A percentile compares a stretch with the other conserved stretches of the same genome.
Evolutionary conservation across 2,888 invertebrate genomes (phyloP).

Genomic region (Parthenolecanium corni): DNA sequence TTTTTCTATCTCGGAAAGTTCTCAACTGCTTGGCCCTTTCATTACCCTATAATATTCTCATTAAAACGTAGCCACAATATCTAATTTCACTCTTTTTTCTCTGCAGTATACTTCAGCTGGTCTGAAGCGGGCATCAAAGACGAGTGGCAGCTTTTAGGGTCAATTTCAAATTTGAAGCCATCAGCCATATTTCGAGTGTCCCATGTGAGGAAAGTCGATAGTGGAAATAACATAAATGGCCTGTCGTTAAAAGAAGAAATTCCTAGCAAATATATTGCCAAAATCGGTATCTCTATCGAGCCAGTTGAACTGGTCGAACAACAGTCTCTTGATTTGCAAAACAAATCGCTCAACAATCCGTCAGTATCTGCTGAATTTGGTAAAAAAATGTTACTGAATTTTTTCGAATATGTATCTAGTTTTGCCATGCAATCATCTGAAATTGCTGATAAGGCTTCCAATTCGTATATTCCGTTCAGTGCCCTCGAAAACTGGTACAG

Average conservation of each 20-base stretch:
- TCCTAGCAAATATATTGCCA: slow-evolving; percentile 51
- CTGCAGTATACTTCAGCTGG: slow-evolving; percentile 82
- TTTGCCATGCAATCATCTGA: slow-evolving; percentile 56
- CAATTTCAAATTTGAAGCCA: slow-evolving; percentile 86
- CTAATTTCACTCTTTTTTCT: slow-evolving; percentile 3
- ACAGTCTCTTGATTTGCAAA: slow-evolving; percentile 43
- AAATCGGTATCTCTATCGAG: slow-evolving; percentile 77
- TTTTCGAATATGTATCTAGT: slow-evolving; percentile 85
- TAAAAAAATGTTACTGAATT: slow-evolving; percentile 84
- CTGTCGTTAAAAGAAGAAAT: slow-evolving; percentile 51
- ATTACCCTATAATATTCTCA: too few species aligned
- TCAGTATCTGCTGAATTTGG: slow-evolving; percentile 42
- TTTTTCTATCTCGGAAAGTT: too few species aligned
- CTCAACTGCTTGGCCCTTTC: too few species aligned
- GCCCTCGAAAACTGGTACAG: slow-evolving; percentile 87
- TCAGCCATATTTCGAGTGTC: slow-evolving; percentile 95
- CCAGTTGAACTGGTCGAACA: slow-evolving; percentile 42
- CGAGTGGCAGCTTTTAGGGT: slow-evolving; percentile 90
- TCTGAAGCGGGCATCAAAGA: slow-evolving; percentile 76
- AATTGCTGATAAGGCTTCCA: slow-evolving; percentile 48
- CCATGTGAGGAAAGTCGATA: slow-evolving; percentile 60
- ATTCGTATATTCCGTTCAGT: slow-evolving; percentile 75
- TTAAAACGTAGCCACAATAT: too few species aligned
- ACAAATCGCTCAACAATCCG: slow-evolving; percentile 32
- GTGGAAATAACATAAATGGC: slow-evolving; percentile 46